Conservation (phyloP, 2,113 vertebrate species). For the Electrona antarctica region DNA sequence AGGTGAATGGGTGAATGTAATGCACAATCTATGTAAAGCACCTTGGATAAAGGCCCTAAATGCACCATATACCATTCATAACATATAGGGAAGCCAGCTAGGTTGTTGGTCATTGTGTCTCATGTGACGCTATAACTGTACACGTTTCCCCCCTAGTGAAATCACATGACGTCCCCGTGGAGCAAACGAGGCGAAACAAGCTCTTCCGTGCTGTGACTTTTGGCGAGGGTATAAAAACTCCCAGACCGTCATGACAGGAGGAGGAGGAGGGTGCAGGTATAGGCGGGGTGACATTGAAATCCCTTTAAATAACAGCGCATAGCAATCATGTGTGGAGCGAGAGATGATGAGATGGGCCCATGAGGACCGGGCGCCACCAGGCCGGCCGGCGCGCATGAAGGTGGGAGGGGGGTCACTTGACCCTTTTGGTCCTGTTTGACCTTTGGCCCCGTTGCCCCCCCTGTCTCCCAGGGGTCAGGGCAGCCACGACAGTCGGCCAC, state of each 20-base stretch:
- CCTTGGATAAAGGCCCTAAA: too few species aligned
- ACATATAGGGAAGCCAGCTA: too few species aligned
- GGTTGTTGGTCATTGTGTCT: too few species aligned
- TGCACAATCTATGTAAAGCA: too few species aligned
- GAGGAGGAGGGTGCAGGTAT: neutral
- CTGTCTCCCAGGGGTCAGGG: slow-evolving; percentile 55
- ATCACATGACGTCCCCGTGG: neutral
- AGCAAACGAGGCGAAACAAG: neutral
- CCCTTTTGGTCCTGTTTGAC: slow-evolving; percentile 24
- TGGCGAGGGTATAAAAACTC: neutral
- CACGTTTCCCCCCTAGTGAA: neutral
- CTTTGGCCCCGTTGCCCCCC: slow-evolving; percentile 45
- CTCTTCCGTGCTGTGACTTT: neutral
- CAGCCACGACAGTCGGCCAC: slow-evolving; percentile 45
- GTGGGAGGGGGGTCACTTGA: slow-evolving; percentile 42
- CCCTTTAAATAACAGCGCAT: too few species aligned
- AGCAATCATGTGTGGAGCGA: slow-evolving; percentile 38
- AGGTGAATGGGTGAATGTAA: too few species aligned
- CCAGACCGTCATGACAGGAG: neutral
- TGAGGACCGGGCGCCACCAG: too few species aligned
- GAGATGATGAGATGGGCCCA: too few species aligned
- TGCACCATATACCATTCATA: too few species aligned
- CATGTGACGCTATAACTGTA: neutral
- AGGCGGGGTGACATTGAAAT: neutral
- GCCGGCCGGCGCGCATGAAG: too few species aligned